A percentile compares a stretch with the other conserved stretches of the same genome.
These are phyloP conservation scores for Thunnus thynnus DNA, from an alignment of 2,113 vertebrate species.

Conservation along the genomic window DNA sequence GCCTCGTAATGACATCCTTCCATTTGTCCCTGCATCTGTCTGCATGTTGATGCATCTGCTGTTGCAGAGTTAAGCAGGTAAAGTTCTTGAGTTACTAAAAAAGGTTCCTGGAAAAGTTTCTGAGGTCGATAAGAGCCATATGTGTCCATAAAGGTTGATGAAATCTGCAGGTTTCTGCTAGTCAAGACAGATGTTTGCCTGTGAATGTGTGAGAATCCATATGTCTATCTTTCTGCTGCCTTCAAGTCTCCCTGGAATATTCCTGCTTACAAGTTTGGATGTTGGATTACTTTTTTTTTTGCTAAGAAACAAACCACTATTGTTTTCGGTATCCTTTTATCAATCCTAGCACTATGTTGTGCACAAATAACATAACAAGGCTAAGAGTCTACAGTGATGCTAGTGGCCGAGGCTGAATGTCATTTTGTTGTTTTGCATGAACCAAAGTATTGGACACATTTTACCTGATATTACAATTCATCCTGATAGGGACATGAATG, in stretches of 20 bases:
- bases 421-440: no score
- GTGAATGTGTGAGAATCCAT: slow-evolving; percentile 1
- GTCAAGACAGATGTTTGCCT: not conserved
- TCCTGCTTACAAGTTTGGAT: not conserved
- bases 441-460: no score
- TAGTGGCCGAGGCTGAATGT: no score
- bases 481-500: no score
- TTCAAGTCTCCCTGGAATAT: not conserved
- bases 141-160: slow-evolving; percentile 6
- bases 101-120: slow-evolving; percentile 24
- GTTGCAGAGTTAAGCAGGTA: slow-evolving; percentile 44
- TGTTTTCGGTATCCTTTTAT: not conserved
- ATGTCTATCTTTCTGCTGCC: slow-evolving; percentile 22
- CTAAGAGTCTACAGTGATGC: not conserved
- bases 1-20: slow-evolving; percentile 31
- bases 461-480: no score
- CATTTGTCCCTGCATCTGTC: slow-evolving; percentile 43
- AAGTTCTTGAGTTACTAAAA: slow-evolving; percentile 13
- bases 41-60: slow-evolving; percentile 58
- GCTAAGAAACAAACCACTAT: not conserved
- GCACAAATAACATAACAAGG: not conserved
- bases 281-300: not conserved
- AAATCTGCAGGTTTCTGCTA: not conserved
- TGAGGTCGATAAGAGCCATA: slow-evolving; percentile 28
- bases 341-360: not conserved